Evolutionary conservation across 2,888 invertebrate genomes (phyloP).

Genomic region (Keiferia lycopersicella): DNA sequence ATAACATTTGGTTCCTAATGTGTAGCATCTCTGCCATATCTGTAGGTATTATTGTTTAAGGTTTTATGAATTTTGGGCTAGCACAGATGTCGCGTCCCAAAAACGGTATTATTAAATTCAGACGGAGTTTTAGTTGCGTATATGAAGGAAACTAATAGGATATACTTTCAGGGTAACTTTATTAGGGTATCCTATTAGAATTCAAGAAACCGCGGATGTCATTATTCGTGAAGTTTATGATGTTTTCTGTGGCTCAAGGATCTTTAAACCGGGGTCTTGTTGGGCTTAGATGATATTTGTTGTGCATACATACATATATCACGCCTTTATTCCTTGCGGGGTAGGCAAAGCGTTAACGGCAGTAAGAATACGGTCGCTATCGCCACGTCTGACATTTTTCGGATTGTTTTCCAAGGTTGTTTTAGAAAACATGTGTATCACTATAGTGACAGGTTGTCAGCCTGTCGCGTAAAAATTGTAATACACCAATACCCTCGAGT

Average conservation of each 20-base stretch:
- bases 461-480: too few relatives aligned
- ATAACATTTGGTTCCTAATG: background rate
- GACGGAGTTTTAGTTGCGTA: slow-evolving; percentile 37
- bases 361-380: too few relatives aligned
- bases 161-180: slow-evolving; percentile 31
- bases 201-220: slow-evolving; percentile 11
- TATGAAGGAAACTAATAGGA: slow-evolving; percentile 31
- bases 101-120: slow-evolving; percentile 41
- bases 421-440: too few relatives aligned
- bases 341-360: too few relatives aligned
- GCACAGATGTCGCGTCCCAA: slow-evolving; percentile 33
- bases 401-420: too few relatives aligned
- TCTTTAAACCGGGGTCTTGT: background rate
- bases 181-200: slow-evolving; percentile 31
- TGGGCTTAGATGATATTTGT: background rate
- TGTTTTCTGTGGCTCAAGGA: background rate
- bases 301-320: too few relatives aligned
- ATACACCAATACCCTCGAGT: too few relatives aligned
- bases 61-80: slow-evolving; percentile 41
- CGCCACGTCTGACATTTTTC: too few relatives aligned
- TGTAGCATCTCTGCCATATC: slow-evolving; percentile 8
- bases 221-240: slow-evolving; percentile 3
- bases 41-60: slow-evolving; percentile 33
- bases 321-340: too few relatives aligned
- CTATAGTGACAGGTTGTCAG: too few relatives aligned